A percentile compares a stretch with the other conserved stretches of the same genome.
Evolutionary conservation across 2,797 vertebrate genomes (phyloP).

Genomic region (Spondyliosoma cantharus): DNA sequence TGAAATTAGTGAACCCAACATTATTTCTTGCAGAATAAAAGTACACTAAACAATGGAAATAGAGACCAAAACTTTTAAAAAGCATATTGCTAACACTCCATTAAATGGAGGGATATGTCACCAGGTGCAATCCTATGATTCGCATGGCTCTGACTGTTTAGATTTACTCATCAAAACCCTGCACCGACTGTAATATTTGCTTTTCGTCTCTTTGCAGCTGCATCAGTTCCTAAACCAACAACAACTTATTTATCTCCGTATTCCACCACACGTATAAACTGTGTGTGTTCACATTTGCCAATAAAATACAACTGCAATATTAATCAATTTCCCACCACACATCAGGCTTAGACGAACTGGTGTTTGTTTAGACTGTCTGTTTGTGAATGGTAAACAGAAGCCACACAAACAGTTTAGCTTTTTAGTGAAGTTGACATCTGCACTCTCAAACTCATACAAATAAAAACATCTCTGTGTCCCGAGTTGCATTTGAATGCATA

Average conservation of each 20-base stretch:
- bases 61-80: background rate
- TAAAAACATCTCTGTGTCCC: background rate
- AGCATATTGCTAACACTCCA: background rate
- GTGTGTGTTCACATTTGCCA: background rate
- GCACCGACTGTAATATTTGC: background rate
- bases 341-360: background rate
- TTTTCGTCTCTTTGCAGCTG: background rate
- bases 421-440: slow-evolving; percentile 11
- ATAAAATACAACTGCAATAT: slow-evolving; percentile 26
- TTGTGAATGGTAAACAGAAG: slow-evolving; percentile 22
- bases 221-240: background rate
- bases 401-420: background rate
- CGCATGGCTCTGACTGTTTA: background rate
- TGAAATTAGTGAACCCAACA: background rate
- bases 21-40: background rate
- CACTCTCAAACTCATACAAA: slow-evolving; percentile 12
- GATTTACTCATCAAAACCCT: background rate
- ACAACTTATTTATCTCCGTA: background rate
- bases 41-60: background rate
- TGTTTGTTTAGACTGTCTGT: slow-evolving; percentile 3
- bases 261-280: background rate
- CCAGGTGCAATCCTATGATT: too few species aligned
- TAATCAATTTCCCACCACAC: slow-evolving; percentile 14
- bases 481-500: slow-evolving; percentile 4
- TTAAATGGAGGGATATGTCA: background rate